These are phyloP conservation scores for Xiphophorus couchianus DNA, from an alignment of 2,113 vertebrate genomes.

Conservation along the genomic window DNA sequence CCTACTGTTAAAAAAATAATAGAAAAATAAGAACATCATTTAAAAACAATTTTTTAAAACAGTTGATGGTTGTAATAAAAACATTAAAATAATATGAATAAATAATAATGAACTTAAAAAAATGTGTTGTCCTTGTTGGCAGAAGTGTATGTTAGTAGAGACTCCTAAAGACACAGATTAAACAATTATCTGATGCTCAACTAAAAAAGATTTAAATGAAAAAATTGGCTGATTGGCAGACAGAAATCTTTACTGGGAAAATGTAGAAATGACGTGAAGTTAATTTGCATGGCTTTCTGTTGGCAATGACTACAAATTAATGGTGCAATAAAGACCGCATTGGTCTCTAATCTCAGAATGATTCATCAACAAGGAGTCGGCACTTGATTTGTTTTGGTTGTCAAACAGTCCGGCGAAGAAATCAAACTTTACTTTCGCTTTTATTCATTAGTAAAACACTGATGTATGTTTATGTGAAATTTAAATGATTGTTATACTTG, in stretches of 20 bases:
- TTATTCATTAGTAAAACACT: neutral
- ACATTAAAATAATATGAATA: no score
- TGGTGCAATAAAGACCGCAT: neutral
- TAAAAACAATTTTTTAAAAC: no score
- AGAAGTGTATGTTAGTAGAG: no score
- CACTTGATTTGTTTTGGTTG: neutral
- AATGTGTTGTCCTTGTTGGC: no score
- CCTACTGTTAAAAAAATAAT: no score
- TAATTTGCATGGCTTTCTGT: neutral
- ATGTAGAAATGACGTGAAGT: neutral
- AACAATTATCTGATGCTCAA: no score
- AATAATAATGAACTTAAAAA: no score
- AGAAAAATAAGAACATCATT: no score
- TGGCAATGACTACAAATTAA: neutral
- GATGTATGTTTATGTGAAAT: no score
- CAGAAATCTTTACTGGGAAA: neutral
- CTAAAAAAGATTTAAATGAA: no score
- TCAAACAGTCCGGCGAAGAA: neutral
- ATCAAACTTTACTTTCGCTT: neutral
- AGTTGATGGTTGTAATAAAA: no score
- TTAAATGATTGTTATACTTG: neutral
- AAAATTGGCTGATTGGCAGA: neutral
- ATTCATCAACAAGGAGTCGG: neutral
- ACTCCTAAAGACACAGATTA: no score
- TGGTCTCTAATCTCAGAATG: neutral